Conservation (phyloP, 2,888 invertebrate species). For the Salticus scenicus region DNA sequence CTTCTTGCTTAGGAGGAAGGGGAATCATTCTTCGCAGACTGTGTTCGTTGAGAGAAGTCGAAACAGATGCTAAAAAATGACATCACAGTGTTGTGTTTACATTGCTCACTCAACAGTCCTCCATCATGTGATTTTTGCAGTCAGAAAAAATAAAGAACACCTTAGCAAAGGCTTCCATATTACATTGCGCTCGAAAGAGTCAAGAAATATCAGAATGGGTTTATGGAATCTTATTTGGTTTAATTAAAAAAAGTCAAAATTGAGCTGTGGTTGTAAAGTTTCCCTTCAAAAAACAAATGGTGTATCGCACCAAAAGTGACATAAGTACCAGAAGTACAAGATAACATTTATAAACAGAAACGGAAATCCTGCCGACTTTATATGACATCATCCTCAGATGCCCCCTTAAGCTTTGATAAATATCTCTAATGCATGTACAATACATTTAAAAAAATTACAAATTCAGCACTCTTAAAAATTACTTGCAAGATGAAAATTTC, state of each 20-base stretch:
- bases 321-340: not conserved
- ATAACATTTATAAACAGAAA: not conserved
- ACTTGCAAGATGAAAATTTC: not conserved
- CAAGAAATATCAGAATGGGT: not conserved
- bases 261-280: not conserved
- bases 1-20: not conserved
- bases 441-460: not conserved
- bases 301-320: no score
- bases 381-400: not conserved
- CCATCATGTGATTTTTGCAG: not conserved
- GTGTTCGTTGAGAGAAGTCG: not conserved
- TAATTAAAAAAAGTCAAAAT: not conserved
- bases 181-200: not conserved
- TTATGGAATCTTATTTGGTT: not conserved
- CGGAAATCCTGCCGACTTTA: conserved; percentile 1
- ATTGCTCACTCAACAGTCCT: conserved; percentile 12
- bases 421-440: not conserved
- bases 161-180: conserved; percentile 12
- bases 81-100: not conserved
- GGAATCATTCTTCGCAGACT: not conserved
- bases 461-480: not conserved
- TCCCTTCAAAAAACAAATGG: not conserved
- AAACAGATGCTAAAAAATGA: not conserved
- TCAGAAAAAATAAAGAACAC: not conserved
- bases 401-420: not conserved